These are phyloP conservation scores for Perizoma affinitatum DNA, from an alignment of 2,888 invertebrate genomes.

Conservation along the genomic window DNA sequence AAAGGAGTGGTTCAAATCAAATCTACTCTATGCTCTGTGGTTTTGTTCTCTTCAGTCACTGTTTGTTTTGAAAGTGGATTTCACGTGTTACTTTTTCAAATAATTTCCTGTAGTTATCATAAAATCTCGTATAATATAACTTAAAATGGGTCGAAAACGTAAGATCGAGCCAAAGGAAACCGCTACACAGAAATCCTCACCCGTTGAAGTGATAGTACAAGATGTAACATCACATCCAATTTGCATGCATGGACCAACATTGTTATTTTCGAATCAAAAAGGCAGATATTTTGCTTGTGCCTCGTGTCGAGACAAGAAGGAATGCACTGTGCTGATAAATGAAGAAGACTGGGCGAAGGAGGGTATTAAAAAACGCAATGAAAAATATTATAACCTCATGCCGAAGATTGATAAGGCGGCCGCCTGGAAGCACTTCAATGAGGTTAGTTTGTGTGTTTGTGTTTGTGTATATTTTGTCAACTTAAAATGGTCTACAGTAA, in stretches of 20 bases:
- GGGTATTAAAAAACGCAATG: constrained; percentile 70
- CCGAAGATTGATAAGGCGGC: constrained; percentile 80
- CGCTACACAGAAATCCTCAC: constrained; percentile 46
- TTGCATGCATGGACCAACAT: constrained; percentile 91
- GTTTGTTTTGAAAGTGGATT: constrained; percentile 15
- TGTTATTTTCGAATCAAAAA: constrained; percentile 86
- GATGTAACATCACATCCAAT: constrained; percentile 86
- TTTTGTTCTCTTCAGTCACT: no score
- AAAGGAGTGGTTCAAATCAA: no score
- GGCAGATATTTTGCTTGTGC: constrained; percentile 91
- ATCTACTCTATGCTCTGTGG: no score
- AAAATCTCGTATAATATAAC: constrained; percentile 20
- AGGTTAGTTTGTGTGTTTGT: constrained; percentile 58
- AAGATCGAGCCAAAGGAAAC: constrained; percentile 52
- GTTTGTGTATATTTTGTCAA: no score
- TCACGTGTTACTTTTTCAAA: constrained; percentile 16
- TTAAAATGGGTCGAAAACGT: constrained; percentile 68
- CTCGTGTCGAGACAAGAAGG: constrained; percentile 91
- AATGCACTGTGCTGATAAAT: constrained; percentile 88
- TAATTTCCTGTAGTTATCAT: constrained; percentile 4
- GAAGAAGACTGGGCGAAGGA: constrained; percentile 82
- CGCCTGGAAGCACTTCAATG: constrained; percentile 78
- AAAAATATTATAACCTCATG: constrained; percentile 72
- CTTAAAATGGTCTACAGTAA: no score
- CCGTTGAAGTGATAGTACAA: constrained; percentile 82